Evolutionary conservation across 2,888 invertebrate species (phyloP), one percentile per base, ranked within the genome.

Genomic region (Xestia ashworthii): DNA sequence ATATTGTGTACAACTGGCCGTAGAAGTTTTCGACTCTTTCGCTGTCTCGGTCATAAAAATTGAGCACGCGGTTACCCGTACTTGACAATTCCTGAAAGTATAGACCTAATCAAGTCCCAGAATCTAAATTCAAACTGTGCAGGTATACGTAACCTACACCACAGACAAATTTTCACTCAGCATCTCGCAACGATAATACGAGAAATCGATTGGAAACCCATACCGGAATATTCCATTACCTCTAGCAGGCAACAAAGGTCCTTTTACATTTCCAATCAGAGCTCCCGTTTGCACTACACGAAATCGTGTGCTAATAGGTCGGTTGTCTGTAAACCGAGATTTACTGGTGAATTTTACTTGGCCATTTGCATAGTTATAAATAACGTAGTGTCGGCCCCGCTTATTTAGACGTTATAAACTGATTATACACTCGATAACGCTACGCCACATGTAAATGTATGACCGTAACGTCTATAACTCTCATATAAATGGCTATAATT

Each of bases 351-450:
- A 92, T 93, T 93, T 92, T 89, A 92, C 91, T 84, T 85, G 81
- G 89, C 90, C 91, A 94, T 94, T 94, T 93, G 93, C 94, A 94
- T 93, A 93, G 91, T 90, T 89, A 91, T 94, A 94, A 95, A 94
- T 94, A 93, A 94, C 92, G 89, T 90, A 90, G 90, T 93, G 93
- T 93, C 93, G 92, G 94, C 89, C 87, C 89, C 92, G 93, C 91
- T 94, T 95, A 95, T 95, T 94, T 94, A 95, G 94, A 93, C 93
- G 93, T 93, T 94, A 93, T 94, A 93, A 93, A 93, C 93, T 93
- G 94, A 95, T 95, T 93, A 94, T 92, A 91, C 90, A 91, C 91
- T 91, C 91, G 94, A 95, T 95, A 95, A 93, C 92, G 90, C 90
- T 89, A 88, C 89, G 89, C 90, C 88, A 91, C 91, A 93, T 93